Evolutionary conservation across 2,113 vertebrate species (phyloP).

Genomic region (Cephalopterus ornatus): DNA sequence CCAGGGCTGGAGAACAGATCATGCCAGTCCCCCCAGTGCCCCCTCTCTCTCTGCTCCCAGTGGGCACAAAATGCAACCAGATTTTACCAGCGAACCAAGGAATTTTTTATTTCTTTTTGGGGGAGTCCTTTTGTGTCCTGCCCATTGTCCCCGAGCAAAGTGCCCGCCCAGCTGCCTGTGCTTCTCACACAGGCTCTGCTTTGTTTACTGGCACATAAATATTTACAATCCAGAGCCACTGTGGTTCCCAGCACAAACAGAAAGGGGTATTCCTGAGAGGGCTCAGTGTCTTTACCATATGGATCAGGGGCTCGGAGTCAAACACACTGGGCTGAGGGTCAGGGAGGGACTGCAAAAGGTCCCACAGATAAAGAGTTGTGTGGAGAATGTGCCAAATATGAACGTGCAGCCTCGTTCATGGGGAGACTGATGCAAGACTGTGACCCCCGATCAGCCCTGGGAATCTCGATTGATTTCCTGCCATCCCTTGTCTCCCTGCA

Average conservation of each 20-base stretch:
- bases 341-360: not conserved
- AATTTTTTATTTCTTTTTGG: not conserved
- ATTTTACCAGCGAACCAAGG: not conserved
- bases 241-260: slow-evolving; percentile 67
- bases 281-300: slow-evolving; percentile 54
- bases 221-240: slow-evolving; percentile 72
- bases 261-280: slow-evolving; percentile 57
- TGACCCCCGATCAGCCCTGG: not conserved
- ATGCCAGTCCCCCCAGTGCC: not conserved
- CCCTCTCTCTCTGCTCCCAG: not conserved
- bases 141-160: slow-evolving; percentile 30
- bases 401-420: not conserved
- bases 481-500: not conserved
- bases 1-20: not conserved
- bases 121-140: slow-evolving; percentile 56
- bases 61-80: slow-evolving; percentile 17
- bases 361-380: not conserved
- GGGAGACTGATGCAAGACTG: not conserved
- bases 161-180: not conserved
- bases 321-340: not conserved
- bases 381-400: not conserved
- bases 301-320: slow-evolving; percentile 2
- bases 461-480: not conserved
- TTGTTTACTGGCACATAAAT: slow-evolving; percentile 77
- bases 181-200: slow-evolving; percentile 71